Conservation (phyloP, 2,113 vertebrate genomes). For the Equus quagga region DNA sequence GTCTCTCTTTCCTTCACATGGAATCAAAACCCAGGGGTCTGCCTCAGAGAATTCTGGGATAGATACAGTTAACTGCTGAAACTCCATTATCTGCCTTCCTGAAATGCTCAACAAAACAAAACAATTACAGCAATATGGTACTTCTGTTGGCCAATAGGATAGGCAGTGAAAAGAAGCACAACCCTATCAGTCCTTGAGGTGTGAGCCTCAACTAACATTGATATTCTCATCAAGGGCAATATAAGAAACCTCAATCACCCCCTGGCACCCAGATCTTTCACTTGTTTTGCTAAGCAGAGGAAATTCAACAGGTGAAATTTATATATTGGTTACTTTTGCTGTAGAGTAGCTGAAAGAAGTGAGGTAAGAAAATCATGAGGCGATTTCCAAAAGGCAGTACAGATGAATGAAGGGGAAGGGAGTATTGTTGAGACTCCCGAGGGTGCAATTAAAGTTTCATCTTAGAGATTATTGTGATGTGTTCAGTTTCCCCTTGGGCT, state of each 20-base stretch:
- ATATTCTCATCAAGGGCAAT: background rate
- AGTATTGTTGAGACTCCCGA: background rate
- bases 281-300: background rate
- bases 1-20: background rate
- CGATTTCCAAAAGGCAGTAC: background rate
- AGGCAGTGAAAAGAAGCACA: background rate
- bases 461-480: background rate
- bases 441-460: background rate
- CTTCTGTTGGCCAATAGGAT: background rate
- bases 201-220: background rate
- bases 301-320: background rate
- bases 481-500: background rate
- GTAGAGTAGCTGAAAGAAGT: background rate
- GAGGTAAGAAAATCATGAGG: background rate
- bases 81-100: background rate
- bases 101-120: background rate
- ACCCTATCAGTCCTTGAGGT: background rate
- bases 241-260: background rate
- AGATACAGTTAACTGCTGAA: background rate
- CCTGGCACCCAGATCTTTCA: background rate
- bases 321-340: background rate
- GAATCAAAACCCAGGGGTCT: background rate
- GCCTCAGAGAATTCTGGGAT: background rate
- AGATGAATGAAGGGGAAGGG: background rate
- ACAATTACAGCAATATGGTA: background rate